Conservation (phyloP, 2,888 invertebrate species). For the Pharmacophagus antenor region DNA sequence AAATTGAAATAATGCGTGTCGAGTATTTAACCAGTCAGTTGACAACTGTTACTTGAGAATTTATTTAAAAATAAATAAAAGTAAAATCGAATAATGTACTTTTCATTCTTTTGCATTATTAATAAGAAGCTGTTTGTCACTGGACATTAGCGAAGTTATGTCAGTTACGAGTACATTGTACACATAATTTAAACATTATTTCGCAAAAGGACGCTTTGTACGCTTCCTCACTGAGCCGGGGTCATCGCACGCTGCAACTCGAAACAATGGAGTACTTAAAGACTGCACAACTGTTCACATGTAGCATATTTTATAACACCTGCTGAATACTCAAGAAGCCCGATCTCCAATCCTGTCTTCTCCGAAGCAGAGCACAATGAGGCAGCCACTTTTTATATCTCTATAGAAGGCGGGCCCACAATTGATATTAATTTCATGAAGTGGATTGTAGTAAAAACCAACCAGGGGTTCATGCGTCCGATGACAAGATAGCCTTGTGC, state of each 20-base stretch:
- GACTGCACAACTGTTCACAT: slow-evolving; percentile 29
- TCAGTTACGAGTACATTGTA: not conserved
- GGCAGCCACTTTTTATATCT: slow-evolving; percentile 41
- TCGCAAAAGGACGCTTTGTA: slow-evolving; percentile 21
- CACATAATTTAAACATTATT: slow-evolving; percentile 3
- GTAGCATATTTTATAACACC: slow-evolving; percentile 39
- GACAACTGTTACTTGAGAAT: no score
- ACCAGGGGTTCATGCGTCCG: slow-evolving; percentile 37
- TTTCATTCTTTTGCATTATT: not conserved
- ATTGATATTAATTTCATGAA: slow-evolving; percentile 73
- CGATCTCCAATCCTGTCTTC: slow-evolving; percentile 35
- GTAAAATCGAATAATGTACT: not conserved
- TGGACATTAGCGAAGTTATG: not conserved
- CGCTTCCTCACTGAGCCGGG: slow-evolving; percentile 21
- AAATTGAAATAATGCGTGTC: no score
- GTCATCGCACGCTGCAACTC: slow-evolving; percentile 33
- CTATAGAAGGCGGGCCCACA: slow-evolving; percentile 51
- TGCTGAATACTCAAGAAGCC: slow-evolving; percentile 41
- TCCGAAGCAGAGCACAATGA: slow-evolving; percentile 33
- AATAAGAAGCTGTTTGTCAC: not conserved
- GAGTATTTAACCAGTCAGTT: no score
- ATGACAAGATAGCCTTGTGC: slow-evolving; percentile 42
- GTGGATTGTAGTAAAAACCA: slow-evolving; percentile 54
- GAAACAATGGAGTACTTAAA: slow-evolving; percentile 35
- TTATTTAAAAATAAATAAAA: no score